phyloP scores from a whole-genome alignment of 2,888 invertebrate species.

The Orthosia incerta region DNA sequence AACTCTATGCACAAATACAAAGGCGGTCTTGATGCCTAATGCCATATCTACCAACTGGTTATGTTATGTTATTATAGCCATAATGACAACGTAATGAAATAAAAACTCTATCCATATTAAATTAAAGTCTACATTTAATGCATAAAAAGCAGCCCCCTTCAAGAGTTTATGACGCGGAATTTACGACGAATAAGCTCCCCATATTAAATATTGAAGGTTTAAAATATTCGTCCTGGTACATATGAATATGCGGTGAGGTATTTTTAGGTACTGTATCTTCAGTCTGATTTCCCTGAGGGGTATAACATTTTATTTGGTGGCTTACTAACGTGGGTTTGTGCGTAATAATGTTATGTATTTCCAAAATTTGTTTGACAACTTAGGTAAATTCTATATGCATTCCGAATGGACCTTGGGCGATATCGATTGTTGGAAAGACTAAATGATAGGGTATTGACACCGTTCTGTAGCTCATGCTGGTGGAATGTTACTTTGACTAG shows the following conservation, averaged over 20 bases:
- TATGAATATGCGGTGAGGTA: conserved; percentile 26
- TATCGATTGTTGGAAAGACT: too few relatives aligned
- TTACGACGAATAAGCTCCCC: conserved; percentile 43
- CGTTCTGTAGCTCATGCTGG: too few relatives aligned
- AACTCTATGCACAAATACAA: too few relatives aligned
- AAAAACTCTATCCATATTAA: conserved; percentile 15
- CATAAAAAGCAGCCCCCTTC: conserved; percentile 25
- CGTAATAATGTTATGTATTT: conserved; percentile 36
- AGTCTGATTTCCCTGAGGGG: conserved; percentile 51
- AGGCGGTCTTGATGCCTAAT: too few relatives aligned
- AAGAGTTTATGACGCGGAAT: conserved; percentile 32
- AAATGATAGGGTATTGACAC: too few relatives aligned
- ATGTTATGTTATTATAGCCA: too few relatives aligned
- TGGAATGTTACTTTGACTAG: too few relatives aligned
- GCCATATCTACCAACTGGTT: too few relatives aligned
- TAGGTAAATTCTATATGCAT: neutral
- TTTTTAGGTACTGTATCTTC: conserved; percentile 48
- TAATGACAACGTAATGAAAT: conserved; percentile 2
- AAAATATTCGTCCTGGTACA: conserved; percentile 49
- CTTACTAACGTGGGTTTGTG: conserved; percentile 11
- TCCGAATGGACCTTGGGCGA: neutral
- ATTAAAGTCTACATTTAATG: conserved; percentile 29
- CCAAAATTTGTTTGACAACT: neutral
- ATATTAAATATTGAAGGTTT: conserved; percentile 56
- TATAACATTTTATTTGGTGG: conserved; percentile 43